Percentiles rank a stretch among this genome's conserved stretches.
Evolutionary conservation across 2,113 vertebrate species (phyloP).

Genomic region (Cettia cetti): DNA sequence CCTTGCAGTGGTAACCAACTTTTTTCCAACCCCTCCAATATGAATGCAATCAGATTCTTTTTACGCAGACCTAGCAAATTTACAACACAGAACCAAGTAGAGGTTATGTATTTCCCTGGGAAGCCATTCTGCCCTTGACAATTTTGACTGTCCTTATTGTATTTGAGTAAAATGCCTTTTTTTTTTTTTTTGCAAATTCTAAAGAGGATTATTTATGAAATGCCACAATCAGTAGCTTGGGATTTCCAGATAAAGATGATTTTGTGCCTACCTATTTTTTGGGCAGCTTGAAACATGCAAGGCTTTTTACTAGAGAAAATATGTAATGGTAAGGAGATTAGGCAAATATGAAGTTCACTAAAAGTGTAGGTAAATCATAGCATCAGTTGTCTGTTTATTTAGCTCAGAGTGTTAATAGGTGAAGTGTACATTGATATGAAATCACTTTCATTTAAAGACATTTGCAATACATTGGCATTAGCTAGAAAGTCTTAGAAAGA

Average conservation of each 20-base stretch:
- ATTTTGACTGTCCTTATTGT: neutral
- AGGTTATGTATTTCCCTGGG: neutral
- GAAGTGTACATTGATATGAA: neutral
- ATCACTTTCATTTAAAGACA: neutral
- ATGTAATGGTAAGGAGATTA: neutral
- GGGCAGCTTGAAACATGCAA: neutral
- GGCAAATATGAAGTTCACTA: neutral
- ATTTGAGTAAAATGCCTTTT: neutral
- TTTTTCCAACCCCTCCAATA: neutral
- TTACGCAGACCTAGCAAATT: neutral
- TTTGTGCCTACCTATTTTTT: neutral
- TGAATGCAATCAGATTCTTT: neutral
- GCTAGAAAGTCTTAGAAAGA: neutral
- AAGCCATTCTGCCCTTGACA: neutral
- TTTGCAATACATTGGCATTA: neutral
- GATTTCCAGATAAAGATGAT: neutral
- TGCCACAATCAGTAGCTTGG: neutral
- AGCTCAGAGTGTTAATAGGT: neutral
- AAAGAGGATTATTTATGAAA: neutral
- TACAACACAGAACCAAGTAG: neutral
- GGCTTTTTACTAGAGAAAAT: neutral
- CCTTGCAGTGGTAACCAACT: neutral
- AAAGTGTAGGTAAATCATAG: neutral
- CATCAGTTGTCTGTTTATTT: neutral
- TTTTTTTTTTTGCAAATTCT: neutral